Conservation (phyloP, 2,113 vertebrate genomes). For the Apodemus speciosus region DNA sequence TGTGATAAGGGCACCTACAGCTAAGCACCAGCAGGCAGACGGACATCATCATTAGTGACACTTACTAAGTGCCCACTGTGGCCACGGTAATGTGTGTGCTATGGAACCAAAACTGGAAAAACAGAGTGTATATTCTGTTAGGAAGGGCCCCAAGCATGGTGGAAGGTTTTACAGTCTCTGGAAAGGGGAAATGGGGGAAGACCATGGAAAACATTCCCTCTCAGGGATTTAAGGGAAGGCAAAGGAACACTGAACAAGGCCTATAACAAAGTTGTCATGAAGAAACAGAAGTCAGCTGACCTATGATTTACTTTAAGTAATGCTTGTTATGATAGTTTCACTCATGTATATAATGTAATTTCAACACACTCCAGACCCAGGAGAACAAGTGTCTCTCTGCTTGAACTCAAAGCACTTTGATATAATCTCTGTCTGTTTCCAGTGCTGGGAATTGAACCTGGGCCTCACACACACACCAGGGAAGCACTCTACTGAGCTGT, state of each 20-base stretch:
- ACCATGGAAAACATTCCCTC: not conserved
- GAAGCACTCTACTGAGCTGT: not conserved
- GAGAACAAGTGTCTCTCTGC: not conserved
- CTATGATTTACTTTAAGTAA: not conserved
- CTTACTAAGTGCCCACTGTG: not conserved
- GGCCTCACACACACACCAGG: not conserved
- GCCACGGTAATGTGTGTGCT: not conserved
- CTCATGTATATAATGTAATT: not conserved
- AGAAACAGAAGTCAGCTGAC: not conserved
- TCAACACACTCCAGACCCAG: not conserved
- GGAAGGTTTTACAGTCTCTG: not conserved
- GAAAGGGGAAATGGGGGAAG: not conserved
- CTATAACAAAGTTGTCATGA: not conserved
- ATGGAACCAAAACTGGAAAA: not conserved
- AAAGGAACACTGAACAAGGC: not conserved
- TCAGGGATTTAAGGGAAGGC: not conserved
- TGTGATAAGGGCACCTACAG: not conserved
- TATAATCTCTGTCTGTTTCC: not conserved
- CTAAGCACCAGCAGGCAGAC: not conserved
- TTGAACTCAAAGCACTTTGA: constrained; percentile 21
- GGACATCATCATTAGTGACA: not conserved
- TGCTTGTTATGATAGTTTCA: not conserved
- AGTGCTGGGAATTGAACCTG: not conserved
- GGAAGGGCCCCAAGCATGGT: too few relatives aligned
- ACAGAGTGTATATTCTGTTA: not conserved